phyloP scores from a whole-genome alignment of 2,113 vertebrate genomes.

The Callaeas wilsoni region DNA sequence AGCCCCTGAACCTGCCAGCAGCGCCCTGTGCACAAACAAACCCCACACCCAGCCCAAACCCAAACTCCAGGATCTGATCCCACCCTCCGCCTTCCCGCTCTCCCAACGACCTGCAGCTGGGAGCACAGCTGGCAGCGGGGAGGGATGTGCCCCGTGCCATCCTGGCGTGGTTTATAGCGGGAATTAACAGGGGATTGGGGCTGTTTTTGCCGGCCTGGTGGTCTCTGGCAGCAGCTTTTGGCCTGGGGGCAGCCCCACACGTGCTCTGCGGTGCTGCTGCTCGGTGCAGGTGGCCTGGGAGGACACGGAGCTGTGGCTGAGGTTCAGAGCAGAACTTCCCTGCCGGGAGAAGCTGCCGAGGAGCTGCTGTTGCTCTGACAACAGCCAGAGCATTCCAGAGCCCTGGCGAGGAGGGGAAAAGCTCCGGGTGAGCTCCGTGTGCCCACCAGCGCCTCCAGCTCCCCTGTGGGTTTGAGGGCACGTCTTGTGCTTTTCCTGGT shows the following conservation, averaged over 20 bases:
- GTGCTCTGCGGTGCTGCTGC: not conserved
- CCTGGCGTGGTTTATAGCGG: not conserved
- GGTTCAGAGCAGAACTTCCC: not conserved
- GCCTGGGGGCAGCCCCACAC: not conserved
- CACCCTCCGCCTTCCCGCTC: not conserved
- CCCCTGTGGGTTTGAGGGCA: not conserved
- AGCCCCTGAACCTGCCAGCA: not conserved
- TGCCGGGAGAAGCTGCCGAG: not conserved
- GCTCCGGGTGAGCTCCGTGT: not conserved
- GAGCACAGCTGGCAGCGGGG: not conserved
- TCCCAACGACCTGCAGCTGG: not conserved
- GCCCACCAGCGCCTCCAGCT: not conserved
- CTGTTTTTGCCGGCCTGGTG: not conserved
- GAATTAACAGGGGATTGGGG: not conserved
- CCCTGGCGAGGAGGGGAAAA: not conserved
- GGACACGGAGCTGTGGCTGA: not conserved
- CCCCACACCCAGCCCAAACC: not conserved
- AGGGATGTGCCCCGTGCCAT: not conserved
- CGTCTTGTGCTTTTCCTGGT: not conserved
- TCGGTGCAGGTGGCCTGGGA: not conserved
- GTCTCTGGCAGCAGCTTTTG: not conserved
- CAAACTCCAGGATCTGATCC: not conserved
- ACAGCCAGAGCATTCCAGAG: not conserved
- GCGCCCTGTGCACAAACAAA: not conserved
- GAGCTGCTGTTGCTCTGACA: conserved; percentile 45